Conservation (phyloP, 2,888 invertebrate genomes). For the Pseudococcus longispinus region DNA sequence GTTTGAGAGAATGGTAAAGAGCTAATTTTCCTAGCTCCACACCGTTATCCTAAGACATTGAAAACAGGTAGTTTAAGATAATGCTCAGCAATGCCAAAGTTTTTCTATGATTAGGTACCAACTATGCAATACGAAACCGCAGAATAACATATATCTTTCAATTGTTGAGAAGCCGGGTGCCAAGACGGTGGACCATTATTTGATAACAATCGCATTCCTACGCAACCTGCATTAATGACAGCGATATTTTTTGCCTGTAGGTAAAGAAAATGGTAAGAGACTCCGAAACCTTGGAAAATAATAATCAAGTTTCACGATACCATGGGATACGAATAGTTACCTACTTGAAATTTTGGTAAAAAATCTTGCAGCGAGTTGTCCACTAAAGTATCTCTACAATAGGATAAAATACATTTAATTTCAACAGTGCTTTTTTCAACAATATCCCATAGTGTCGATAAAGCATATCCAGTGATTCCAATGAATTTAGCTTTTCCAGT, state of each 20-base stretch:
- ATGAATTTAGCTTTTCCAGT: conserved; percentile 73
- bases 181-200: conserved; percentile 77
- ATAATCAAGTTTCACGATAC: too few species aligned
- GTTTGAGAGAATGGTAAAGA: conserved; percentile 70
- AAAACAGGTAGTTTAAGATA: conserved; percentile 9
- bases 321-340: neutral
- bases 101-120: neutral
- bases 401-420: conserved; percentile 77
- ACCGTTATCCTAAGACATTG: conserved; percentile 64
- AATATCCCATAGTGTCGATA: conserved; percentile 77
- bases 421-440: conserved; percentile 71
- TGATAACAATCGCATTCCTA: conserved; percentile 83
- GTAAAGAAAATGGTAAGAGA: too few species aligned
- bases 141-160: conserved; percentile 69
- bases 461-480: conserved; percentile 86
- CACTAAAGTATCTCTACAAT: conserved; percentile 79
- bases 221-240: conserved; percentile 82
- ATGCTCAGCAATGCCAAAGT: too few species aligned
- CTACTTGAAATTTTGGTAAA: conserved; percentile 77
- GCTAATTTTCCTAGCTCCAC: conserved; percentile 78
- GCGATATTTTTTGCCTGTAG: conserved; percentile 74
- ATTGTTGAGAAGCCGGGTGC: conserved; percentile 78
- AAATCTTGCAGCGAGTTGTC: conserved; percentile 80
- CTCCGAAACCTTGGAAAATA: too few species aligned
- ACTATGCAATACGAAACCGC: conserved; percentile 65